These are phyloP conservation scores for Drosophila lini DNA, from an alignment of 1,140 invertebrate species.

Conservation along the genomic window DNA sequence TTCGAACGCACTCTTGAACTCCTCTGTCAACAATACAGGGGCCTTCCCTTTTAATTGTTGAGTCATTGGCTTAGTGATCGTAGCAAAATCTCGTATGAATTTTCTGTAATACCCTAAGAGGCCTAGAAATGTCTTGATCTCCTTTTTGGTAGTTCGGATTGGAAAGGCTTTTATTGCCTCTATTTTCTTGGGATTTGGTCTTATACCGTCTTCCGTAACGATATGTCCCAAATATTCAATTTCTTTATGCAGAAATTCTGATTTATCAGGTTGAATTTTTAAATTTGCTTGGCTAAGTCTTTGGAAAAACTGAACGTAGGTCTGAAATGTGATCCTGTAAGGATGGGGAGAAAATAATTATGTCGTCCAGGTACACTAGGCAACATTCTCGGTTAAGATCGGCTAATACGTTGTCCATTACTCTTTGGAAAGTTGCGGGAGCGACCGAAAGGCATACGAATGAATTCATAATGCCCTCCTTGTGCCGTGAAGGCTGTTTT, in stretches of 20 bases:
- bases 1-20: constrained; percentile 8
- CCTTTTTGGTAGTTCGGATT: too few relatives aligned
- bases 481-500: background rate
- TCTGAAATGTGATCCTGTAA: constrained; percentile 67
- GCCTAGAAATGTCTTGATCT: constrained; percentile 30
- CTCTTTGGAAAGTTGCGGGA: constrained; percentile 11
- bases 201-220: too few relatives aligned
- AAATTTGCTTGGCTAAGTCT: background rate
- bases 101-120: constrained; percentile 39
- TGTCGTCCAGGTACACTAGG: constrained; percentile 44
- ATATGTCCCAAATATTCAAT: too few relatives aligned
- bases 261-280: constrained; percentile 10
- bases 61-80: constrained; percentile 37
- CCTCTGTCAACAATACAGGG: background rate
- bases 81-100: constrained; percentile 49
- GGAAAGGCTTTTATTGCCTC: too few relatives aligned
- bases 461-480: constrained; percentile 1
- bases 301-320: background rate
- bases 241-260: too few relatives aligned
- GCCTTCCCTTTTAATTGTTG: constrained; percentile 20
- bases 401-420: constrained; percentile 26
- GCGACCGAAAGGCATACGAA: constrained; percentile 48
- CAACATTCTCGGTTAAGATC: constrained; percentile 38
- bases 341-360: constrained; percentile 44
- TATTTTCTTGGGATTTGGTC: too few relatives aligned